These are phyloP conservation scores for Ammodramus savannarum DNA, from an alignment of 2,113 vertebrate genomes.

Conservation along the genomic window DNA sequence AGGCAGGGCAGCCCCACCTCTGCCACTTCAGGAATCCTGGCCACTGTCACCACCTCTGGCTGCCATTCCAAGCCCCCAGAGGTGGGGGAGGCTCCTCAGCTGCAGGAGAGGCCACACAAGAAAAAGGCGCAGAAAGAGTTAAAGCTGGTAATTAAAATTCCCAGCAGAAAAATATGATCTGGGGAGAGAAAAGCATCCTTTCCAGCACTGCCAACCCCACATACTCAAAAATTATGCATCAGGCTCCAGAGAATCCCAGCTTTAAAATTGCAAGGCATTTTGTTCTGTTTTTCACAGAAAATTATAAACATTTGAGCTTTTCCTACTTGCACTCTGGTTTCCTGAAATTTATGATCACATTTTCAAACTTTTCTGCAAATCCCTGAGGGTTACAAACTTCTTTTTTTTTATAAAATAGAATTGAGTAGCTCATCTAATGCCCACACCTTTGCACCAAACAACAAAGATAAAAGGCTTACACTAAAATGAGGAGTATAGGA, in stretches of 20 bases:
- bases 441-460: background rate
- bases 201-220: conserved; percentile 5
- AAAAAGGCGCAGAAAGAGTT: background rate
- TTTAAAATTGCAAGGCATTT: background rate
- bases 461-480: background rate
- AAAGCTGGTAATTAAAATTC: background rate
- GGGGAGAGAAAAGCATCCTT: conserved; percentile 18
- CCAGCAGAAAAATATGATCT: background rate
- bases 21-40: background rate
- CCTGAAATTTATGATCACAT: background rate
- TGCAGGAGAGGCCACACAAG: background rate
- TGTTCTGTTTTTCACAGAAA: background rate
- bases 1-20: background rate
- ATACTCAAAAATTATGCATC: background rate
- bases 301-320: background rate
- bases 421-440: background rate
- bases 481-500: background rate
- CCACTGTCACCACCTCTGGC: background rate
- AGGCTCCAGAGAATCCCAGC: background rate
- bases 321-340: conserved; percentile 1
- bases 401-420: conserved; percentile 18
- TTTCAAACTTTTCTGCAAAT: conserved; percentile 24
- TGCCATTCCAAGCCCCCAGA: background rate
- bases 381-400: background rate
- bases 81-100: background rate